Evolutionary conservation across 2,888 invertebrate genomes (phyloP).

Genomic region (Bellardia pandia): DNA sequence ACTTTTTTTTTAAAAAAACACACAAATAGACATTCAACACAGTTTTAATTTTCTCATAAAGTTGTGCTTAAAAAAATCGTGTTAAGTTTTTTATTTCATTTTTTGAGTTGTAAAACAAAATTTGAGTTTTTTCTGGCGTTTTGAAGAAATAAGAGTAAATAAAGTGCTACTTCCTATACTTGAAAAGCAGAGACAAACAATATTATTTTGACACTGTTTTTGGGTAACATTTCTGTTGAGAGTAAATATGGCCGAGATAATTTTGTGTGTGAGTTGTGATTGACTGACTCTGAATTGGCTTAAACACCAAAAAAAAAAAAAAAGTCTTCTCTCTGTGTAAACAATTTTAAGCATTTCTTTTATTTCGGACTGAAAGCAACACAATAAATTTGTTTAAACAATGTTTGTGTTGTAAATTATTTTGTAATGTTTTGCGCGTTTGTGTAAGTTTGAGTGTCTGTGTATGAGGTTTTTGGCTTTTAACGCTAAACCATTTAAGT

Average conservation of each 20-base stretch:
- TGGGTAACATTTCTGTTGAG: conserved; percentile 20
- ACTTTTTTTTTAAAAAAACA: conserved; percentile 11
- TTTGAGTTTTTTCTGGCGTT: conserved; percentile 24
- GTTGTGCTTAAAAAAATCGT: conserved; percentile 47
- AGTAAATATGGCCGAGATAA: conserved; percentile 51
- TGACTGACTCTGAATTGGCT: conserved; percentile 11
- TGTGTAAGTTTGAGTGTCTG: conserved; percentile 18
- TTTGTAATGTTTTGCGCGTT: conserved; percentile 78
- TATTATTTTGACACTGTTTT: conserved; percentile 30
- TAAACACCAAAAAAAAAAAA: conserved; percentile 27
- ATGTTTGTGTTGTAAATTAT: conserved; percentile 76
- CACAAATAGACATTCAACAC: conserved; percentile 11
- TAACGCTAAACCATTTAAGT: conserved; percentile 30
- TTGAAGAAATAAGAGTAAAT: conserved; percentile 45
- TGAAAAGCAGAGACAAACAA: conserved; percentile 42
- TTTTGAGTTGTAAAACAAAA: conserved; percentile 48
- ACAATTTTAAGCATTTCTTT: conserved; percentile 56
- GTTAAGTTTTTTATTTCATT: conserved; percentile 31
- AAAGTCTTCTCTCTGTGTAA: conserved; percentile 50
- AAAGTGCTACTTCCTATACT: conserved; percentile 63
- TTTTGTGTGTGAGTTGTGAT: conserved; percentile 46
- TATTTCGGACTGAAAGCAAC: conserved; percentile 11
- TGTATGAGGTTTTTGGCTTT: conserved; percentile 45
- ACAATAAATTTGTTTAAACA: conserved; percentile 47
- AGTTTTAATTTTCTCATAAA: conserved; percentile 56